Percentiles rank a stretch among this genome's conserved stretches.
Conservation (phyloP, 2,888 invertebrate genomes). For the Eupeodes latifasciatus region DNA sequence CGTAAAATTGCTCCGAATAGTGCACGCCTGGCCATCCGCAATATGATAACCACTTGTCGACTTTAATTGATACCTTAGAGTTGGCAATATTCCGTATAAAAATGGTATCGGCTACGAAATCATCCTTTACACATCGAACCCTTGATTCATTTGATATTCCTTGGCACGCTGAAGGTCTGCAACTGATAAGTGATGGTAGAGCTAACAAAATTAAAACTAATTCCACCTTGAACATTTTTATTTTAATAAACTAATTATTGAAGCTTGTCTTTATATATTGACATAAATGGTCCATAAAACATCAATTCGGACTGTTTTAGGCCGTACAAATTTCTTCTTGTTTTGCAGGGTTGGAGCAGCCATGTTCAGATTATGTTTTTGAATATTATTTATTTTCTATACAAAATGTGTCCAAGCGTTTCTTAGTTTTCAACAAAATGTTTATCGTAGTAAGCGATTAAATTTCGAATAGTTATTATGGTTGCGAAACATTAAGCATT, state of each 20-base stretch:
- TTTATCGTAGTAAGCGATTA: no score
- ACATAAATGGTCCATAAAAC: no score
- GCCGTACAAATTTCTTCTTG: background rate
- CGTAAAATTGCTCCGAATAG: background rate
- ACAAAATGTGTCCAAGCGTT: no score
- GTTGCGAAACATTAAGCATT: no score
- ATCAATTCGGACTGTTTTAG: background rate
- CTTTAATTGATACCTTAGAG: background rate
- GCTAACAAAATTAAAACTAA: background rate
- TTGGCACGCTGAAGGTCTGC: background rate
- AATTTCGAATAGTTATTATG: no score
- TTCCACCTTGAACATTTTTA: background rate
- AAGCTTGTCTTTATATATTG: background rate
- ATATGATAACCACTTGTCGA: background rate
- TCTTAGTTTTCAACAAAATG: no score
- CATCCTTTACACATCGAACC: slow-evolving; percentile 9
- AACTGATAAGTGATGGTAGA: background rate
- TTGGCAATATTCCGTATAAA: background rate
- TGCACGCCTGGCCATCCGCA: background rate
- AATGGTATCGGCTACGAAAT: background rate
- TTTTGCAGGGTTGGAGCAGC: no score
- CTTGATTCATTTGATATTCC: background rate
- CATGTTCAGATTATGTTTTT: no score
- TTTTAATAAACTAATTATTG: background rate
- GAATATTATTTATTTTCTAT: no score